phyloP scores from a whole-genome alignment of 2,888 invertebrate genomes.

The Isoperla grammatica region DNA sequence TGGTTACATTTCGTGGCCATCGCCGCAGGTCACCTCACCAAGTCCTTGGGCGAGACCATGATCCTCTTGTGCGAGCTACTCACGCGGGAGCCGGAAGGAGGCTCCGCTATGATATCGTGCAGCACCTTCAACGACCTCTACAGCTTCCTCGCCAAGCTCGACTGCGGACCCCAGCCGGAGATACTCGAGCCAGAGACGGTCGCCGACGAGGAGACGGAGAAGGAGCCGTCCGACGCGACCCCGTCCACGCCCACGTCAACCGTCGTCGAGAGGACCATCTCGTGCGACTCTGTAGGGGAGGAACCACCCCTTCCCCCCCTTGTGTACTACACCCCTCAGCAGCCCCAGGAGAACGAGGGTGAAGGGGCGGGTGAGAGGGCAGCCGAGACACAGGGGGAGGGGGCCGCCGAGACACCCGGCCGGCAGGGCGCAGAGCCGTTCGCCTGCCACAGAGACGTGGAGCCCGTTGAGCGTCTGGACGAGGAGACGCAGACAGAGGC shows the following conservation, averaged over 20 bases:
- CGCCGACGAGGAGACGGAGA: no score
- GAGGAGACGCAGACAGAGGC: conserved; percentile 27
- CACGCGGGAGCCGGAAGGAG: conserved; percentile 79
- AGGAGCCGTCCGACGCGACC: no score
- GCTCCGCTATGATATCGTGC: conserved; percentile 65
- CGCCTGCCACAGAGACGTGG: background rate
- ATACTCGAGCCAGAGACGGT: no score
- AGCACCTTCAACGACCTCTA: conserved; percentile 52
- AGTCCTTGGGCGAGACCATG: conserved; percentile 74
- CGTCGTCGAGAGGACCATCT: no score
- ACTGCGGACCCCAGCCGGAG: conserved; percentile 38
- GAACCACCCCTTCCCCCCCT: no score
- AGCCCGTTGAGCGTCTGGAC: conserved; percentile 7
- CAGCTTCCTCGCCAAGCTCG: conserved; percentile 50
- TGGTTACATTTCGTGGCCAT: conserved; percentile 70
- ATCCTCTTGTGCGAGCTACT: conserved; percentile 72
- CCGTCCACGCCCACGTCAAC: no score
- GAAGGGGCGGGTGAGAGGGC: background rate
- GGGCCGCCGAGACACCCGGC: background rate
- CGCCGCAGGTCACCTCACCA: conserved; percentile 61
- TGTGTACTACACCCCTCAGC: no score
- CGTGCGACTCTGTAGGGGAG: no score
- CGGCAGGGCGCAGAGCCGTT: background rate
- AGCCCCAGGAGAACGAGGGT: background rate
- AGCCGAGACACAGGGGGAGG: background rate